These are phyloP conservation scores for Dicerorhinus sumatrensis DNA, from an alignment of 2,113 vertebrate species.

Conservation along the genomic window DNA sequence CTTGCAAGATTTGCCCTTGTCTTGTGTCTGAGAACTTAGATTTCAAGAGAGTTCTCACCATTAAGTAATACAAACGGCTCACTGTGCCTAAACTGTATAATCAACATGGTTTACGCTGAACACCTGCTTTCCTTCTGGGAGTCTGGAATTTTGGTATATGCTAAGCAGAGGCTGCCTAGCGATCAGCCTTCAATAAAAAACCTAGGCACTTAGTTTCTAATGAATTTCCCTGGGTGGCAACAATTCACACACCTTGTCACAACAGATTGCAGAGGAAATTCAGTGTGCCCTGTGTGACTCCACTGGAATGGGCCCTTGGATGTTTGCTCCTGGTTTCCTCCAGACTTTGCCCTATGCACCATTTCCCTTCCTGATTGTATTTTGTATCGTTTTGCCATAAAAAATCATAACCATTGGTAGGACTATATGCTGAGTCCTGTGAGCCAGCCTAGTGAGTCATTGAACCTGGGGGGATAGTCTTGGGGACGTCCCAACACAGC, in stretches of 20 bases:
- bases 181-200: background rate
- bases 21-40: background rate
- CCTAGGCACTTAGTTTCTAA: background rate
- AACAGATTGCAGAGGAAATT: background rate
- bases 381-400: background rate
- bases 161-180: background rate
- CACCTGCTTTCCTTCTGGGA: background rate
- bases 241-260: background rate
- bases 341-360: accelerated
- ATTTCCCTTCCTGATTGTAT: background rate
- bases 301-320: background rate
- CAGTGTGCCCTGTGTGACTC: background rate
- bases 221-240: background rate
- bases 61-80: background rate
- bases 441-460: background rate
- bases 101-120: background rate
- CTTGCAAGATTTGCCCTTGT: background rate
- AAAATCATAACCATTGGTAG: background rate
- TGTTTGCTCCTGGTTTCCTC: background rate
- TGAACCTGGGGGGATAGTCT: background rate
- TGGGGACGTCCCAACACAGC: background rate
- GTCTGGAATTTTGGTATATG: background rate
- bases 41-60: background rate
- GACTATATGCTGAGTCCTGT: background rate
- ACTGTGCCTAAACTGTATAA: background rate